Base-by-base conservation (phyloP, 2,797 vertebrate genomes). In the Argyrosomus regius region DNA sequence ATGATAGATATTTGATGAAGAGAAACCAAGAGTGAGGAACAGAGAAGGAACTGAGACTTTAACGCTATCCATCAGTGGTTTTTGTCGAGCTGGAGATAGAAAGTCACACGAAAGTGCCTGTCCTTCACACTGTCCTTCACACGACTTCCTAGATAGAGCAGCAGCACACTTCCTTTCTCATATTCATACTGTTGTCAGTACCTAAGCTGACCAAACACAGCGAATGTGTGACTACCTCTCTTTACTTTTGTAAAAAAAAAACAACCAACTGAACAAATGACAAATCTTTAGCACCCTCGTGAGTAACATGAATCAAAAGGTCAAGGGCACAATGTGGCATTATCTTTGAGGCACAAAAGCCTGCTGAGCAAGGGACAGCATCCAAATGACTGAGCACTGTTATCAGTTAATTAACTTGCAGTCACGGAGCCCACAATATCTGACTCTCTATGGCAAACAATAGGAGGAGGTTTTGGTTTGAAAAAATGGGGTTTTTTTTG, bases 1-100 rank as follows among this genome's bases (percentile, higher is more conserved):
- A 49, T 76, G 82, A 87, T 89, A 76, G 86, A 92, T 88, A 91
- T 91, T 92, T 94, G 63, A 92, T 85, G 85, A 90, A 71, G 65
- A 54, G 26, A 80, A 74, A 77, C 58, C 64, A 72, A 6, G 16
- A 69, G 48, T 24, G 3, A 67, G 43, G 58, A 72, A 62, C 17
- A 59, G 48, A 56, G 24, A 75, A 77, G 43, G 46, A 84, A 52
- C 39, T 13, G 1, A 63, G 43, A 60, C 54, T 48, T 17, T 41
- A 52, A 39, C 8, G 0, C 22, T 31, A 45, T 69, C 68, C 13
- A 58, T 78, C 48, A 54, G 17, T 72, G 7, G 2, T 58, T 78
- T 54, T 63, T 73, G 72, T 78, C 48, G 46, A 49, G 56, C 13
- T 70, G n/a, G 46, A 82, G 52, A 59, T 62, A 67, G 46, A 63